A percentile compares a stretch with the other conserved stretches of the same genome.
Evolutionary conservation across 2,113 vertebrate species (phyloP).

Genomic region (Bos javanicus): DNA sequence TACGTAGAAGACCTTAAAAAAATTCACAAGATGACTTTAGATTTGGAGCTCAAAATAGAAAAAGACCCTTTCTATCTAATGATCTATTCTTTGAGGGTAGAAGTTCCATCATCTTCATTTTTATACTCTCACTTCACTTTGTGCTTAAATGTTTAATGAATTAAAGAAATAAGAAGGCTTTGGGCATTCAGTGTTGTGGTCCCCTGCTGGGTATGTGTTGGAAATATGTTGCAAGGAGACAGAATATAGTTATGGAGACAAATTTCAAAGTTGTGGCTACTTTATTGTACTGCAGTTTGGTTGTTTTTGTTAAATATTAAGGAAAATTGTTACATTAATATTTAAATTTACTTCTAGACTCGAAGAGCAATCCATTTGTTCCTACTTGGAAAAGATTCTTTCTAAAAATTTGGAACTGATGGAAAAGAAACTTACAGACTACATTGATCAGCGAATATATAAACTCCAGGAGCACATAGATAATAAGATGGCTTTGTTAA

Average conservation of each 20-base stretch:
- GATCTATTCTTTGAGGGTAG: neutral
- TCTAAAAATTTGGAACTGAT: slow-evolving; percentile 82
- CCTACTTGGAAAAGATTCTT: slow-evolving; percentile 82
- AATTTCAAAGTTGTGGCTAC: neutral
- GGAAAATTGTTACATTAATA: neutral
- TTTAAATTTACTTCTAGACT: slow-evolving; percentile 66
- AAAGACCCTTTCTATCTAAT: neutral
- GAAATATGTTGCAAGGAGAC: neutral
- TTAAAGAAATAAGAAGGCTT: neutral
- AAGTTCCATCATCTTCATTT: neutral
- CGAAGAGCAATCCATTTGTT: slow-evolving; percentile 78
- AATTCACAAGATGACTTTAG: neutral
- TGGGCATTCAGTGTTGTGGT: neutral
- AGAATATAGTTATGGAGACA: neutral
- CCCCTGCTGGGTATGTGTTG: neutral
- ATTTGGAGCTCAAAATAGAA: neutral
- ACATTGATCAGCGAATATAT: slow-evolving; percentile 80
- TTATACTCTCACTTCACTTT: neutral
- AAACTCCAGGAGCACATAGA: slow-evolving; percentile 82
- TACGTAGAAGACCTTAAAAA: neutral
- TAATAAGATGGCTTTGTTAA: slow-evolving; percentile 75
- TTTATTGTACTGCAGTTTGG: neutral
- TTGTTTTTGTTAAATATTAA: neutral
- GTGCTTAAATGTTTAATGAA: neutral
- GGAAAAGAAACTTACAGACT: slow-evolving; percentile 82